These are phyloP conservation scores for Oreocharis arfaki DNA, from an alignment of 2,113 vertebrate genomes.

Conservation along the genomic window DNA sequence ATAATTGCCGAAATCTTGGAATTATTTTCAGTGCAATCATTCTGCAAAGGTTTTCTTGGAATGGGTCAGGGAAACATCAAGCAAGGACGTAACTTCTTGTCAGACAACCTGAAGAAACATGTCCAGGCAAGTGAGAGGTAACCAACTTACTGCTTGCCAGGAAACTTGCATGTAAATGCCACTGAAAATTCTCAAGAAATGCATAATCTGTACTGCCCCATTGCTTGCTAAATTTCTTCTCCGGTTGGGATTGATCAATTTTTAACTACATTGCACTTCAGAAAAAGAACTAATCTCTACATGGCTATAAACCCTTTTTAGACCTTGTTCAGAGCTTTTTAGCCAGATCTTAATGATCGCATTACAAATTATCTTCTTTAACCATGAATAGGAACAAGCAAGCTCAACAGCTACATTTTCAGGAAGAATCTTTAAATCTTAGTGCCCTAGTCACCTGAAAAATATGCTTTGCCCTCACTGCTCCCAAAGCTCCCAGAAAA, in stretches of 20 bases:
- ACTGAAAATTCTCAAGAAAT: slow-evolving; percentile 1
- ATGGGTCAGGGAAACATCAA: background rate
- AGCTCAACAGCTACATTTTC: background rate
- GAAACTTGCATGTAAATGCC: background rate
- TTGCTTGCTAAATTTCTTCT: background rate
- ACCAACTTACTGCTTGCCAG: background rate
- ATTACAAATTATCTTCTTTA: background rate
- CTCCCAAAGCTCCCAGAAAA: background rate
- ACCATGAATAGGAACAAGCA: background rate
- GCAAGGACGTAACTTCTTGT: slow-evolving; percentile 29
- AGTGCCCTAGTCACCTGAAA: background rate
- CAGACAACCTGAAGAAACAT: slow-evolving; percentile 22
- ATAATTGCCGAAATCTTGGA: slow-evolving; percentile 7
- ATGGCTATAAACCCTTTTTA: background rate
- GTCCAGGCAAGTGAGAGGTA: background rate
- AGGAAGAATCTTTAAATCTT: background rate
- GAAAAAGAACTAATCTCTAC: background rate
- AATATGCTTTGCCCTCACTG: background rate
- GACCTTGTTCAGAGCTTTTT: background rate
- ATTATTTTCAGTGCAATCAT: background rate
- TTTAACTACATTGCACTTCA: background rate
- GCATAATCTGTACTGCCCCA: background rate
- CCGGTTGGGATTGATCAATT: background rate
- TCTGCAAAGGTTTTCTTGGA: slow-evolving; percentile 45
- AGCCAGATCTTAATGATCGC: background rate